phyloP scores from a whole-genome alignment of 2,797 vertebrate genomes.

The Streptopelia turtur region DNA sequence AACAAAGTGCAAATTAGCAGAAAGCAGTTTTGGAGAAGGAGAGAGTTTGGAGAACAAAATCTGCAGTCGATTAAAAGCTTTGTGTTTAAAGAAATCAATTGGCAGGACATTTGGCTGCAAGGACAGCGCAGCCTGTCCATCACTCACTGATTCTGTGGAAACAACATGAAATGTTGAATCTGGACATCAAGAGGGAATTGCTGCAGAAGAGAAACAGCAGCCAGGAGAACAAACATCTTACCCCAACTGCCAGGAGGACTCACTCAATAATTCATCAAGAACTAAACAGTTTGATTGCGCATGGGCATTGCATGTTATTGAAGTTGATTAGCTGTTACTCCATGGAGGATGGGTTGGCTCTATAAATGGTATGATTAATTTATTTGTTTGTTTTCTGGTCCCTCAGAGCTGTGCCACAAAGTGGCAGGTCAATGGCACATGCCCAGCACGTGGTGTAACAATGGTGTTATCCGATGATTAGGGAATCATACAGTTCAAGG shows the following conservation, averaged over 20 bases:
- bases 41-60: slow-evolving; percentile 13
- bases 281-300: slow-evolving; percentile 34
- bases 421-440: neutral
- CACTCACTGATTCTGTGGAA: slow-evolving; percentile 13
- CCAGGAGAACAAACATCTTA: neutral
- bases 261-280: slow-evolving; percentile 66
- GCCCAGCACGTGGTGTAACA: neutral
- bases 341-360: neutral
- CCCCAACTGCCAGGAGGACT: slow-evolving; percentile 37
- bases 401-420: slow-evolving; percentile 10
- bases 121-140: neutral
- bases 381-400: slow-evolving; percentile 43
- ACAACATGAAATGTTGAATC: slow-evolving; percentile 1
- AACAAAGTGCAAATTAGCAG: slow-evolving; percentile 35
- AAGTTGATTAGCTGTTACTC: slow-evolving; percentile 38
- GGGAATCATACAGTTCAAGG: neutral
- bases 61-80: slow-evolving; percentile 65
- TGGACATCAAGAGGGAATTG: neutral
- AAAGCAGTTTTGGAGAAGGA: neutral
- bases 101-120: slow-evolving; percentile 28
- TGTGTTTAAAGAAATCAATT: slow-evolving; percentile 61
- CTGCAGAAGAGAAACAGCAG: slow-evolving; percentile 2
- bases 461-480: neutral
- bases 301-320: slow-evolving; percentile 3
- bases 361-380: neutral